Percentiles rank a stretch among this genome's conserved stretches.
phyloP scores from a whole-genome alignment of 1,140 invertebrate species.

The Drosophila grimshawi region DNA sequence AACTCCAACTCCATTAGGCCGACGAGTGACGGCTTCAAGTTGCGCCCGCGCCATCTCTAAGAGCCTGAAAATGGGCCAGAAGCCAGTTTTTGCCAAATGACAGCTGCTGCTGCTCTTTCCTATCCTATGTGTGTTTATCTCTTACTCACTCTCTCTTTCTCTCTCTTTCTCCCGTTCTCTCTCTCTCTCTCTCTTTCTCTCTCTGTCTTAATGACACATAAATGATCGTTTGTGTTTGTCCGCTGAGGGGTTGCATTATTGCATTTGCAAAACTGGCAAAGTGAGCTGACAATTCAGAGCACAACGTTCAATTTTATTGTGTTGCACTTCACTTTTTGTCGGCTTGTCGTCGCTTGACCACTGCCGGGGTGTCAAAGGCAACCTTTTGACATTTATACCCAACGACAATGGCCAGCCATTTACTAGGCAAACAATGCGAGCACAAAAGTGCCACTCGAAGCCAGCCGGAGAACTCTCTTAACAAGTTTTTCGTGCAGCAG shows the following conservation, averaged over 20 bases:
- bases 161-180: neutral
- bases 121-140: neutral
- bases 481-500: constrained; percentile 59
- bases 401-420: constrained; percentile 71
- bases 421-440: constrained; percentile 72
- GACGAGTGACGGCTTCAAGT: constrained; percentile 52
- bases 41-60: constrained; percentile 23
- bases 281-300: constrained; percentile 30
- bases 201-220: constrained; percentile 70
- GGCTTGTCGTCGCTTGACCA: constrained; percentile 60
- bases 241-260: constrained; percentile 47
- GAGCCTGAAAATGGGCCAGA: constrained; percentile 15
- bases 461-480: constrained; percentile 33
- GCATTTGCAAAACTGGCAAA: constrained; percentile 58
- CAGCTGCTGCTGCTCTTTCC: constrained; percentile 25
- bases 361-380: constrained; percentile 67
- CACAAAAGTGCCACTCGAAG: constrained; percentile 56
- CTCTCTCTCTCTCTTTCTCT: constrained; percentile 17
- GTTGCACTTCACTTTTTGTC: constrained; percentile 31
- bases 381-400: constrained; percentile 79
- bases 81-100: constrained; percentile 18
- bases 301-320: constrained; percentile 26
- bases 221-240: constrained; percentile 61
- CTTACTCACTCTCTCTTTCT: constrained; percentile 11
- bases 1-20: constrained; percentile 64